Evolutionary conservation across 2,888 invertebrate species (phyloP), one percentile per base, ranked within the genome.

Genomic region (Nephrocerus scutellatus): DNA sequence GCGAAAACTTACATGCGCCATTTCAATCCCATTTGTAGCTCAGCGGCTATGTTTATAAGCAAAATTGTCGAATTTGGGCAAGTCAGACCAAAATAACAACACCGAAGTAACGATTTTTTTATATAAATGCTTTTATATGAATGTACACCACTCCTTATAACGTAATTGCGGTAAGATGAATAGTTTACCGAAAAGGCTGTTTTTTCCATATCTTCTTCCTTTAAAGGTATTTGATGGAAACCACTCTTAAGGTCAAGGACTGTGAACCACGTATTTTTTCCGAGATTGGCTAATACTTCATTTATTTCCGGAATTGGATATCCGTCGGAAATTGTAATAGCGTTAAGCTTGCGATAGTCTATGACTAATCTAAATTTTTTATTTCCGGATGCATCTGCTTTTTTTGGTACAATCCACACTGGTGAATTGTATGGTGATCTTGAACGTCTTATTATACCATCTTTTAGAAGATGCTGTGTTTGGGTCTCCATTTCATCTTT

Each of bases 171-270:
- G n/a, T n/a, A n/a, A n/a, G n/a, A n/a, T n/a, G n/a, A n/a, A 15
- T 40, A 40, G 8, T 34, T 40, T 3, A 44, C 29, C 4, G 30
- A 35, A 30, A 41, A 44, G 5, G 40, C 25, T 10, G 34, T 44
- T 21, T 44, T 36, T 26, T 40, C 37, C 3, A 34, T 35, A 16
- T 44, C 44, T 13, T 23, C 3, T 34, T 37, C 33, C 2, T 29
- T 32, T n/a, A 41, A 23, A n/a, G 26, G 32, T 9, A 42, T 42
- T 28, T 39, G 39, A 30, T 42, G 42, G n/a, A 45, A 45, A 6
- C 42, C 39, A 22, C 31, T 41, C 22, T 44, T 31, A 10, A 39
- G 30, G 8, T 44, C 41, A 6, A 44, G 15, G 3, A 35, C 22
- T 13, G 33, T 29, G 32, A 44, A 44, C 7, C 8, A 28, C 25